Conservation (phyloP, 2,113 vertebrate genomes). For the Seriola dumerili region DNA sequence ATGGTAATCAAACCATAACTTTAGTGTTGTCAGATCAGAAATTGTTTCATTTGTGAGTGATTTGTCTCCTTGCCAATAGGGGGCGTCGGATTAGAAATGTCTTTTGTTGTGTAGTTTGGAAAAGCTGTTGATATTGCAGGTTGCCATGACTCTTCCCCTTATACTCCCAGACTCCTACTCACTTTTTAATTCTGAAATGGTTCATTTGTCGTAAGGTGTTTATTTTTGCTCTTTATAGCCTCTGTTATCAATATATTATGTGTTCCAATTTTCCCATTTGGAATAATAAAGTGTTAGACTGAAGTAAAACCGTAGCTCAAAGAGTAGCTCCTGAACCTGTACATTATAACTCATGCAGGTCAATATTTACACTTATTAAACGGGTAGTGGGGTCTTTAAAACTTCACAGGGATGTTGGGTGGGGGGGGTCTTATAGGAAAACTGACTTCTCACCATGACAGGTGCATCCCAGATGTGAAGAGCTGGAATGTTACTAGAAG, state of each 20-base stretch:
- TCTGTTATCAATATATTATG: too few relatives aligned
- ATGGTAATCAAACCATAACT: too few relatives aligned
- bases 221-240: not conserved
- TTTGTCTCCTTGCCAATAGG: too few relatives aligned
- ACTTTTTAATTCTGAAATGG: not conserved
- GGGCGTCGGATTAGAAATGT: not conserved
- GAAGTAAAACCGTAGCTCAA: not conserved
- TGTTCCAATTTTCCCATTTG: not conserved
- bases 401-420: constrained; percentile 5
- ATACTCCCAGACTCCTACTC: not conserved
- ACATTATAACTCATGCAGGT: not conserved
- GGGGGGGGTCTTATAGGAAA: constrained; percentile 39
- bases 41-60: not conserved
- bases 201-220: not conserved
- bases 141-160: not conserved
- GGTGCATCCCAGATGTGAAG: constrained; percentile 71
- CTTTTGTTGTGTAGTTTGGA: not conserved
- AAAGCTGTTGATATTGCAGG: not conserved
- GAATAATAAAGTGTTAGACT: not conserved
- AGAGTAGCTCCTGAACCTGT: not conserved
- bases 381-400: not conserved
- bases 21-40: not conserved
- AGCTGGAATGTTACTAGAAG: constrained; percentile 3
- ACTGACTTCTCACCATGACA: constrained; percentile 29
- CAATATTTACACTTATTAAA: constrained; percentile 38